These are phyloP conservation scores for Oryzias celebensis DNA, from an alignment of 2,113 vertebrate genomes.

Conservation along the genomic window DNA sequence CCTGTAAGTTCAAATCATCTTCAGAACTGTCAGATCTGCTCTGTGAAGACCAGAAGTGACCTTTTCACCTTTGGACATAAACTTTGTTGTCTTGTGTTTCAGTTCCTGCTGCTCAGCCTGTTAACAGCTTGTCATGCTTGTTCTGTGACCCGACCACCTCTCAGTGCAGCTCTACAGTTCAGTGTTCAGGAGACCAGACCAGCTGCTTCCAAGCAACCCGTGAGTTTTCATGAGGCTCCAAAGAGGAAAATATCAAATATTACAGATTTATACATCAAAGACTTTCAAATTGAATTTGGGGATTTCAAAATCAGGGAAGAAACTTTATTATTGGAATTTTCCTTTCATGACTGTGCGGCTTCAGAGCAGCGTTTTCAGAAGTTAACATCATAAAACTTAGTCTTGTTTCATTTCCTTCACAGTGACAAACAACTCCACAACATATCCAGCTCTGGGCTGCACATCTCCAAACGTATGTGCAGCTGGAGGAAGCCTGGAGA, in stretches of 20 bases:
- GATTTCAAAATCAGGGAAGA: too few species aligned
- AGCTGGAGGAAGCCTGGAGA: neutral
- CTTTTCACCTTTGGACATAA: neutral
- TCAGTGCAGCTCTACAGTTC: neutral
- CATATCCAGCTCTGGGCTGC: neutral
- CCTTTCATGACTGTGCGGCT: too few species aligned
- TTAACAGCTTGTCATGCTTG: neutral
- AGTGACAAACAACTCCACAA: neutral
- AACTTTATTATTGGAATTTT: too few species aligned
- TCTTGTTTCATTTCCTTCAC: too few species aligned
- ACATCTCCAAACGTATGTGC: neutral
- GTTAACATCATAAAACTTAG: too few species aligned
- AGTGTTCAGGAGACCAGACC: neutral
- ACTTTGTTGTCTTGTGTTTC: neutral
- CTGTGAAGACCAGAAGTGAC: neutral
- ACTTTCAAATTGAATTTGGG: too few species aligned
- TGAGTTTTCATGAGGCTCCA: neutral
- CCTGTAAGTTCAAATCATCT: neutral
- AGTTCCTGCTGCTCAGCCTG: neutral
- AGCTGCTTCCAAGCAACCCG: neutral
- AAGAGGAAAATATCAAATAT: too few species aligned
- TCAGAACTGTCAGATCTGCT: neutral
- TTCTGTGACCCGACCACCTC: neutral
- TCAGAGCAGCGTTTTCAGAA: too few species aligned
- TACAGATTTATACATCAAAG: too few species aligned